Base-by-base conservation (phyloP, 2,797 vertebrate genomes). In the Hephaestus fuliginosus region DNA sequence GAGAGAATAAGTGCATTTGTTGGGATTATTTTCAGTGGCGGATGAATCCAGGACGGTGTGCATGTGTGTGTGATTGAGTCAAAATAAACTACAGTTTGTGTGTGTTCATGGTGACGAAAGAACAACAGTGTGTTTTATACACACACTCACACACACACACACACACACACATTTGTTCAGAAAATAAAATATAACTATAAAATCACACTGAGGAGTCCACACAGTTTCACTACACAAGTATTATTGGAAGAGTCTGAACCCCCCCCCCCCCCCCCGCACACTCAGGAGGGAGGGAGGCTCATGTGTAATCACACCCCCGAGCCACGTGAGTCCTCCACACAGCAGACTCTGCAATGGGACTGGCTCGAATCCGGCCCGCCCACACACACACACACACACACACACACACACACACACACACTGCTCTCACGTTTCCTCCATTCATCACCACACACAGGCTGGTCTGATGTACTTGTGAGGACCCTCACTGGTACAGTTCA, bases 241-340 rank as follows among this genome's bases (percentile, higher is more conserved):
- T 2, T 30, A 25, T 1, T 25, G 2, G 1, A 25, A 25, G 25
- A 17, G 61, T 63, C 22, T 44, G 9, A 60, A 14, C 14, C 33
- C 13, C 22, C 6, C 9, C 44, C 14, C 43, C 9, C 22, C 6
- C 1, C 39, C 6, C 6, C 33, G 9, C 44, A 28, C 17, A 12
- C 68, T 63, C 3, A 8, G 55, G 5, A 5, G 36, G 55, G 5
- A 5, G 36, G 44, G 46, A 64, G 28, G 18, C 80, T 71, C 48
- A 7, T 69, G 82, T 67, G 58, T 61, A 9, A 60, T 65, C 80
- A 86, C 82, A 30, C 86, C 82, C 80, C 66, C 4, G 20, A 62
- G 72, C 82, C 87, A 88, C 74, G 87, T 91, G 89, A 48, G 43
- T 78, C 69, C 69, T 60, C 14, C 61, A 39, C 69, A 74, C 80